These are phyloP conservation scores for Theristus sp. DNA, from an alignment of 2,888 invertebrate genomes.

Conservation along the genomic window DNA sequence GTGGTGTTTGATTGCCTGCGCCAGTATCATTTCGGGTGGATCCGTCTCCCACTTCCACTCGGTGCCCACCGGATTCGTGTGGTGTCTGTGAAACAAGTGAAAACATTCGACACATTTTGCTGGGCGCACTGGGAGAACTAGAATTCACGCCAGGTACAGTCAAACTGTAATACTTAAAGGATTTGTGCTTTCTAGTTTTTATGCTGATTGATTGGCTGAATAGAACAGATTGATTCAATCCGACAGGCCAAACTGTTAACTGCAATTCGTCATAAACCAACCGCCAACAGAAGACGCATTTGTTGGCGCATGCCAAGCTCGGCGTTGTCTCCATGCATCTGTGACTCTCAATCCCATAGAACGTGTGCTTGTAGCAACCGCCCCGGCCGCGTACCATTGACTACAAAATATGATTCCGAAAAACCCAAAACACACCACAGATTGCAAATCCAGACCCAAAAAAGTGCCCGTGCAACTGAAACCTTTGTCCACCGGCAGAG, in stretches of 20 bases:
- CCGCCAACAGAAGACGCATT: constrained; percentile 46
- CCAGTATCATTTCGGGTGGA: constrained; percentile 36
- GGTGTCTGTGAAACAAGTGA: constrained; percentile 33
- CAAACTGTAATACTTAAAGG: too few relatives aligned
- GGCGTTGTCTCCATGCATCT: constrained; percentile 45
- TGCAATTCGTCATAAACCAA: too few relatives aligned
- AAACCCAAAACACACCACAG: neutral
- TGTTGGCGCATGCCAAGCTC: constrained; percentile 43
- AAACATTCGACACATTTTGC: too few relatives aligned
- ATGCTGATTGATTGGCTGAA: too few relatives aligned
- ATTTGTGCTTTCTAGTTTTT: too few relatives aligned
- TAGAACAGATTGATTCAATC: too few relatives aligned
- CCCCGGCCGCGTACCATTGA: constrained; percentile 35
- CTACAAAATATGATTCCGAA: too few relatives aligned
- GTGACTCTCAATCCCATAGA: constrained; percentile 43
- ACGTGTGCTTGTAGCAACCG: constrained; percentile 44
- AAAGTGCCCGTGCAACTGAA: neutral
- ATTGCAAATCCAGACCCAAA: neutral
- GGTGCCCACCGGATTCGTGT: constrained; percentile 40
- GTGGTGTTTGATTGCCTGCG: constrained; percentile 39
- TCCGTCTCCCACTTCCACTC: constrained; percentile 45
- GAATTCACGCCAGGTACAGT: too few relatives aligned
- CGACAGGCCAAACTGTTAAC: too few relatives aligned
- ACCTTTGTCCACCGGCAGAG: constrained; percentile 44
- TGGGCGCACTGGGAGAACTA: too few relatives aligned